Conservation (phyloP, 2,113 vertebrate genomes). For the Tringa solitaria region DNA sequence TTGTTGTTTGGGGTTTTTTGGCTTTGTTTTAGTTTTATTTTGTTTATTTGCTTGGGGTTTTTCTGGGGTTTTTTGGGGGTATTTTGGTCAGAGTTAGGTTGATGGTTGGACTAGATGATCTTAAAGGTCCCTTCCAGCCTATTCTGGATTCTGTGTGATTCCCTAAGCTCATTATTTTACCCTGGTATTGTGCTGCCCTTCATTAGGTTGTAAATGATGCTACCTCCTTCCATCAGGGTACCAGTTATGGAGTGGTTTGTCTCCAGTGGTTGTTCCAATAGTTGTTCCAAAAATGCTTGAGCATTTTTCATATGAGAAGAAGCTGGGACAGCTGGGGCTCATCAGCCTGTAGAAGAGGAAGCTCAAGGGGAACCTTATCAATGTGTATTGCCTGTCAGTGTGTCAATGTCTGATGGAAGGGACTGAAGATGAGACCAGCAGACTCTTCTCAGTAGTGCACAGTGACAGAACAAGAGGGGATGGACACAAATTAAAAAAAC, state of each 20-base stretch:
- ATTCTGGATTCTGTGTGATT: no score
- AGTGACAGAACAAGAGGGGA: background rate
- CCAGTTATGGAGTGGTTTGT: background rate
- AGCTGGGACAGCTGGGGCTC: background rate
- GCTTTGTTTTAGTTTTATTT: no score
- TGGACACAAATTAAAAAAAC: background rate
- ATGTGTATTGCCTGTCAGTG: background rate
- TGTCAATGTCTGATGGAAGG: background rate
- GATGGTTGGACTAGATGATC: no score
- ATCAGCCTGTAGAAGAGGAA: background rate
- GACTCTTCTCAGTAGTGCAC: background rate
- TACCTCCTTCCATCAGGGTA: background rate
- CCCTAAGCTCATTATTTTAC: background rate
- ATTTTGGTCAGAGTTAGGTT: no score
- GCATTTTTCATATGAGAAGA: background rate
- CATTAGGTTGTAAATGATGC: background rate
- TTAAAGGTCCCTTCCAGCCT: no score
- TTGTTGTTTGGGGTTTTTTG: no score
- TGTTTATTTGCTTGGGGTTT: no score
- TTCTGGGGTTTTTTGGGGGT: no score
- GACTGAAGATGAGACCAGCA: background rate
- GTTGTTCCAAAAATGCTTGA: no score
- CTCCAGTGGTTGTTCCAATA: background rate
- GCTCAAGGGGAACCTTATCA: background rate
- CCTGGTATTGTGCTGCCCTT: background rate